A percentile compares a stretch with the other conserved stretches of the same genome.
Evolutionary conservation across 2,797 vertebrate species (phyloP).

Genomic region (Falco novaeseelandiae): DNA sequence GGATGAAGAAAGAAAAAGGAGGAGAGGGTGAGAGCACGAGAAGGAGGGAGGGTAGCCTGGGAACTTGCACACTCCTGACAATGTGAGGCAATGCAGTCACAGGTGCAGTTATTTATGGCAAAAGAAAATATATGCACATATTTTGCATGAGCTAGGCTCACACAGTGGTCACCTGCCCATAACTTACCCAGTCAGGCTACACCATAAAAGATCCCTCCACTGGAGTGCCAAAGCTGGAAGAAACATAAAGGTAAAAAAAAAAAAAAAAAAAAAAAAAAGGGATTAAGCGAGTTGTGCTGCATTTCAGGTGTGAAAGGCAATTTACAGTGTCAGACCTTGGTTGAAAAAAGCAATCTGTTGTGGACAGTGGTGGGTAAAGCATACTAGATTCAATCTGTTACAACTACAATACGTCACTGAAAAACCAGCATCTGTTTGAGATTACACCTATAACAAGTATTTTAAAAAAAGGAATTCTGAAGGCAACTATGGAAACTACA

Average conservation of each 20-base stretch:
- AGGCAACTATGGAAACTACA: constrained; percentile 38
- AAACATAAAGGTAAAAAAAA: neutral
- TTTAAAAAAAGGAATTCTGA: constrained; percentile 61
- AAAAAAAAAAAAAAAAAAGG: neutral
- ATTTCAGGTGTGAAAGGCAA: constrained; percentile 17
- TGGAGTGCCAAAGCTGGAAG: neutral
- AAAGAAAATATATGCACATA: neutral
- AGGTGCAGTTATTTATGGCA: neutral
- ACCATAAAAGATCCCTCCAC: neutral
- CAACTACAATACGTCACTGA: neutral
- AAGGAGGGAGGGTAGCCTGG: neutral
- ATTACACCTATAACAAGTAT: constrained; percentile 58
- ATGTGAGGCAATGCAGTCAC: neutral
- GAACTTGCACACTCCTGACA: neutral
- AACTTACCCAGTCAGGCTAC: neutral
- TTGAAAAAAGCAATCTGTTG: constrained; percentile 24
- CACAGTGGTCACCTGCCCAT: neutral
- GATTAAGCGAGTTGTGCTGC: neutral
- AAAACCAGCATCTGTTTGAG: constrained; percentile 65
- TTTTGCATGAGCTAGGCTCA: neutral
- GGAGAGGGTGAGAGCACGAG: neutral
- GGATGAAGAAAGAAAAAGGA: neutral
- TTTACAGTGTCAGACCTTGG: neutral
- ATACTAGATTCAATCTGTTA: neutral
- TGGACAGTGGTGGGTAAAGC: neutral